phyloP scores from a whole-genome alignment of 2,888 invertebrate species.

The Agonopterix alstromeriana region DNA sequence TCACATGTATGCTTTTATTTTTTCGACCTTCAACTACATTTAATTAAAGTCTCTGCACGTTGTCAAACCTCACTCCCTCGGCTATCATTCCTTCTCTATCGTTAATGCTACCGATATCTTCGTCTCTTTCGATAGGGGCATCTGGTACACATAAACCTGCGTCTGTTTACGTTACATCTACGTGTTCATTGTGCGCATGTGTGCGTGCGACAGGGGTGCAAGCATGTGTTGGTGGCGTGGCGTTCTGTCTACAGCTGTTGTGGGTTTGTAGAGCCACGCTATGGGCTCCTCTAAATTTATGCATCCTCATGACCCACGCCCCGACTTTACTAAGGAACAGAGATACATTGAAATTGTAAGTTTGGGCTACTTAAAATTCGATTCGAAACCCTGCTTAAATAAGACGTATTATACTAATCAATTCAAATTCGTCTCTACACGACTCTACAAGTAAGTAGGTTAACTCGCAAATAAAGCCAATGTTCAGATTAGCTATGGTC shows the following conservation, averaged over 20 bases:
- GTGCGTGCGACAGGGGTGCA: slow-evolving; percentile 60
- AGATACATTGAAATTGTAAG: slow-evolving; percentile 39
- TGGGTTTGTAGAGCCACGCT: slow-evolving; percentile 58
- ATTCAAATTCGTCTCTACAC: no score
- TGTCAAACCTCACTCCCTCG: slow-evolving; percentile 57
- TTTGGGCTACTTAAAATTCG: slow-evolving; percentile 46
- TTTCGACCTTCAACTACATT: slow-evolving; percentile 66
- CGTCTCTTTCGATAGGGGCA: slow-evolving; percentile 69
- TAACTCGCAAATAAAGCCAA: background rate
- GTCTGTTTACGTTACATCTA: slow-evolving; percentile 65
- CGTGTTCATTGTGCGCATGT: slow-evolving; percentile 29
- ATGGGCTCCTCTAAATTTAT: slow-evolving; percentile 69
- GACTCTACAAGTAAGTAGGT: no score
- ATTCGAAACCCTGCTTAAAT: slow-evolving; percentile 31
- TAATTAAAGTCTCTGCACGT: slow-evolving; percentile 67
- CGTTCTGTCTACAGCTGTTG: slow-evolving; percentile 70
- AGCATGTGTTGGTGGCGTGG: slow-evolving; percentile 55
- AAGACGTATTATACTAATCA: slow-evolving; percentile 22
- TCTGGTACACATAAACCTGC: slow-evolving; percentile 73
- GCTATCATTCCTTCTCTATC: slow-evolving; percentile 40
- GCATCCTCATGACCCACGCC: slow-evolving; percentile 71
- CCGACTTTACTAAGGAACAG: slow-evolving; percentile 30
- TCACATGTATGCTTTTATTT: slow-evolving; percentile 50
- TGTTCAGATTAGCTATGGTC: slow-evolving; percentile 1
- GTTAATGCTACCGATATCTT: slow-evolving; percentile 34